These are phyloP conservation scores for Tetragonisca angustula DNA, from an alignment of 2,888 invertebrate species.

Conservation along the genomic window DNA sequence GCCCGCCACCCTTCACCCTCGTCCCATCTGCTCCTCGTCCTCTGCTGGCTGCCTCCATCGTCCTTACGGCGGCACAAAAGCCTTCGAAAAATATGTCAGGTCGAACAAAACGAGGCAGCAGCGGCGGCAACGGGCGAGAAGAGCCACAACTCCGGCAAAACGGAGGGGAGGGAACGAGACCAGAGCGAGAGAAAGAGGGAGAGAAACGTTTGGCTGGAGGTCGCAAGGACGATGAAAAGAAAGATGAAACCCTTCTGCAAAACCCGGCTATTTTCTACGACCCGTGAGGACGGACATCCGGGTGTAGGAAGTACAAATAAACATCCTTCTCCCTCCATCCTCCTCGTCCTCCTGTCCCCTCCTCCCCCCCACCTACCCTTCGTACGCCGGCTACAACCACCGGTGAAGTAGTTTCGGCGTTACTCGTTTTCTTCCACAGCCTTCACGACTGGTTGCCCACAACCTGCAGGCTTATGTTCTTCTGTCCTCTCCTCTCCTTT, in stretches of 20 bases:
- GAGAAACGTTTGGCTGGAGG: conserved; percentile 7
- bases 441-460: conserved; percentile 55
- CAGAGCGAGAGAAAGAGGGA: conserved; percentile 1
- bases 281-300: conserved; percentile 65
- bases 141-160: conserved; percentile 36
- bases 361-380: neutral
- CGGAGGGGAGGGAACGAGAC: conserved; percentile 9
- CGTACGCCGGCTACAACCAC: conserved; percentile 39
- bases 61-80: conserved; percentile 68
- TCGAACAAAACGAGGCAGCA: conserved; percentile 71
- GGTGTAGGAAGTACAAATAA: conserved; percentile 72
- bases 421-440: conserved; percentile 51
- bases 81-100: conserved; percentile 76
- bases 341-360: conserved; percentile 17
- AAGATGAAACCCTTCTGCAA: conserved; percentile 26
- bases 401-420: conserved; percentile 46
- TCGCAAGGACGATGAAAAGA: conserved; percentile 17
- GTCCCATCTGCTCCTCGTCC: conserved; percentile 36
- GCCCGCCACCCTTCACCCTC: neutral
- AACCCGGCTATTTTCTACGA: conserved; percentile 58
- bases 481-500: conserved; percentile 3
- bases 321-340: conserved; percentile 44
- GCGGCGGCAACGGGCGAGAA: conserved; percentile 39
- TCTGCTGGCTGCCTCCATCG: conserved; percentile 1
- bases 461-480: conserved; percentile 49